Conservation (phyloP, 2,113 vertebrate genomes). For the Epinephelus fuscoguttatus region DNA sequence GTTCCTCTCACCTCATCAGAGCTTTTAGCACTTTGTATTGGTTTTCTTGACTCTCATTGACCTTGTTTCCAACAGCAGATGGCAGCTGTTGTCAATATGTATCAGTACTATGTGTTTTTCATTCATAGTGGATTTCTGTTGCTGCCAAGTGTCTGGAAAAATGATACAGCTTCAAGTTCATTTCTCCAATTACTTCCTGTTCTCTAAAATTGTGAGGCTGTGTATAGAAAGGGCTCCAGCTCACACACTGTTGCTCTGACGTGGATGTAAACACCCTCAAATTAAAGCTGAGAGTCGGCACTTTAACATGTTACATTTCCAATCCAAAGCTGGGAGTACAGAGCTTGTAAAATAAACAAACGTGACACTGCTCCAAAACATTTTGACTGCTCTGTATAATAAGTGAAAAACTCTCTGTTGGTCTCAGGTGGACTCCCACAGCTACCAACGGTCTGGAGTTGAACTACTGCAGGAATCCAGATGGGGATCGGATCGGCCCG, state of each 20-base stretch:
- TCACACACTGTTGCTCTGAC: too few species aligned
- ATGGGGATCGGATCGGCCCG: constrained; percentile 89
- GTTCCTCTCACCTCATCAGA: background rate
- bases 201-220: background rate
- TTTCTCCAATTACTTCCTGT: background rate
- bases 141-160: background rate
- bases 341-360: background rate
- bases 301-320: background rate
- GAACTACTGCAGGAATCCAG: constrained; percentile 97
- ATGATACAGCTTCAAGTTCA: background rate
- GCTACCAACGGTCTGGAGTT: constrained; percentile 90
- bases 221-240: background rate
- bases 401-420: background rate
- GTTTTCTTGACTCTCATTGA: background rate
- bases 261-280: background rate
- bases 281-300: background rate
- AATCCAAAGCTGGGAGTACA: too few species aligned
- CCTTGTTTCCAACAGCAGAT: background rate
- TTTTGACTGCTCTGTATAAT: background rate
- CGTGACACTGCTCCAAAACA: too few species aligned
- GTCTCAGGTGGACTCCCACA: constrained; percentile 89
- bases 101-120: background rate
- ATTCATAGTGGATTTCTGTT: background rate
- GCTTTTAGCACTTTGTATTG: background rate
- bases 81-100: background rate